Conservation (phyloP, 2,888 invertebrate genomes). For the Chloroclysta siterata region DNA sequence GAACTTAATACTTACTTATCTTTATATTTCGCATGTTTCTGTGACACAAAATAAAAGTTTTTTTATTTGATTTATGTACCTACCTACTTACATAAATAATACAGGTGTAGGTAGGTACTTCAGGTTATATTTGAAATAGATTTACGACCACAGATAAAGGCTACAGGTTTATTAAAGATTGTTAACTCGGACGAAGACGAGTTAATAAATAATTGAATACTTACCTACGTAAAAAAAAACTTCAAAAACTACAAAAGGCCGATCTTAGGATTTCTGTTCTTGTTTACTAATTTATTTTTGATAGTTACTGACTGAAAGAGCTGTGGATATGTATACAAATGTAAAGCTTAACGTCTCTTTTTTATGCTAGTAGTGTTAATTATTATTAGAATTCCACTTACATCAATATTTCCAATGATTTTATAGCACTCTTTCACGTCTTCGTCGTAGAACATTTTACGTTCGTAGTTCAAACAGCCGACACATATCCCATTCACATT, state of each 20-base stretch:
- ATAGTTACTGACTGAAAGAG: conserved; percentile 47
- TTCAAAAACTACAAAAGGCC: conserved; percentile 51
- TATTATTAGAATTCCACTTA: conserved; percentile 52
- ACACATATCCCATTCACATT: conserved; percentile 81
- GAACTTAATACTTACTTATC: no score
- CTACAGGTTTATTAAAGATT: no score
- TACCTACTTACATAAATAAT: no score
- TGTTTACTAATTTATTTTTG: conserved; percentile 53
- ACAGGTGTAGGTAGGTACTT: no score
- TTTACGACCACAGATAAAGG: no score
- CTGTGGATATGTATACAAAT: not conserved
- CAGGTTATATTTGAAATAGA: no score
- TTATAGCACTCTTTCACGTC: conserved; percentile 66
- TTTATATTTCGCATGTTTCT: no score
- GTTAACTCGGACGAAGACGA: not conserved
- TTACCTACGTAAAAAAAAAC: not conserved
- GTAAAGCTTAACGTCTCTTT: not conserved
- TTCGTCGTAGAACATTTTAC: conserved; percentile 69
- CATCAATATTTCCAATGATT: conserved; percentile 71
- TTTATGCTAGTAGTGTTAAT: not conserved
- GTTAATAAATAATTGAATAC: no score
- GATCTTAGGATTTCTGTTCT: conserved; percentile 73
- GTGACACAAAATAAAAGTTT: no score
- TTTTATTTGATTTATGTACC: no score
- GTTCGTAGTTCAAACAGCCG: conserved; percentile 74